Evolutionary conservation across 2,888 invertebrate species (phyloP).

Genomic region (Drosophila fungiperda): DNA sequence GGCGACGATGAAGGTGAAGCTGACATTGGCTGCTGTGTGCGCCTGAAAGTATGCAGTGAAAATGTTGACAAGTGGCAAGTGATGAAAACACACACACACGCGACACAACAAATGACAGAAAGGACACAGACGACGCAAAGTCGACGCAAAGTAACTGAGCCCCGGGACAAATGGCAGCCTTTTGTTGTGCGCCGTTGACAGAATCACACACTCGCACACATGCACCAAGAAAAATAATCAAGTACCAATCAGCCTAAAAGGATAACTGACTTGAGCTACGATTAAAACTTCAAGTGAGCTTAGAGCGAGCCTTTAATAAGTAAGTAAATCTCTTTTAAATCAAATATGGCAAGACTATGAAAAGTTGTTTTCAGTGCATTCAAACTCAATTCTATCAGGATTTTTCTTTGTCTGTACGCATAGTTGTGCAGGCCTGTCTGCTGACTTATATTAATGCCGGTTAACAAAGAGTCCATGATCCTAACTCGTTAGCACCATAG

Average conservation of each 20-base stretch:
- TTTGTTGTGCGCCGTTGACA: constrained; percentile 58
- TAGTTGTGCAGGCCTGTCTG: constrained; percentile 4
- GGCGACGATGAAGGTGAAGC: constrained; percentile 3
- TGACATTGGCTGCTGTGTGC: constrained; percentile 30
- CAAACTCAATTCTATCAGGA: background rate
- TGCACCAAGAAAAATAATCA: constrained; percentile 11
- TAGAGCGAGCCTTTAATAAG: background rate
- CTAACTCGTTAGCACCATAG: constrained; percentile 43
- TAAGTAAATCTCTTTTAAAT: background rate
- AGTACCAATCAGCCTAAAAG: background rate
- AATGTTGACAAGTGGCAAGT: constrained; percentile 55
- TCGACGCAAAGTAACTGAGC: constrained; percentile 55
- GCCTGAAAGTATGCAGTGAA: constrained; percentile 66
- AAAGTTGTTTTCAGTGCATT: background rate
- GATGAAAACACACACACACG: constrained; percentile 46
- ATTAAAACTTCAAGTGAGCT: no score
- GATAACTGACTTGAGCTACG: background rate
- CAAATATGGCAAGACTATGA: background rate
- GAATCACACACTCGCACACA: background rate
- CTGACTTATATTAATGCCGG: constrained; percentile 1
- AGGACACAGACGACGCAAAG: constrained; percentile 30
- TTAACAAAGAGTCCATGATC: constrained; percentile 46
- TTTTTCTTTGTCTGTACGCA: background rate
- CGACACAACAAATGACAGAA: constrained; percentile 27
- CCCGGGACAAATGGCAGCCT: constrained; percentile 46